A percentile compares a stretch with the other conserved stretches of the same genome.
Conservation (phyloP, 2,797 vertebrate genomes). For the Acestrorhynchus altus region DNA sequence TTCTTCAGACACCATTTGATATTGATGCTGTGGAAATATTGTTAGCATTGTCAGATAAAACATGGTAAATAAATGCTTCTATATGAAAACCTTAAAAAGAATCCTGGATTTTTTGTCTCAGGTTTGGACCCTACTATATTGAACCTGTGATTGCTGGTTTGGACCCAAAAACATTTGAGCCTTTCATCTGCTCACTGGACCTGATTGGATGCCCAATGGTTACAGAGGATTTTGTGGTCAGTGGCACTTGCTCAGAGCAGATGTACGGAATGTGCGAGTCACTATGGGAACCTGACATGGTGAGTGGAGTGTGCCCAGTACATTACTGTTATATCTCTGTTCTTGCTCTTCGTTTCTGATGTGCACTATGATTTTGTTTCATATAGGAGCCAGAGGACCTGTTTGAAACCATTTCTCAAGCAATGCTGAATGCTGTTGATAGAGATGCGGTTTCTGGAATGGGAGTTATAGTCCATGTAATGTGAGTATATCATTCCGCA, state of each 20-base stretch:
- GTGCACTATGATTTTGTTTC: background rate
- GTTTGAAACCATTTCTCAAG: constrained; percentile 97
- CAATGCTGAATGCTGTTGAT: constrained; percentile 96
- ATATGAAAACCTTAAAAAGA: background rate
- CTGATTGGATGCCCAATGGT: constrained; percentile 98
- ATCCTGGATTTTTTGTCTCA: constrained; percentile 53
- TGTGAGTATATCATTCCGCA: constrained; percentile 82
- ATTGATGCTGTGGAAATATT: background rate
- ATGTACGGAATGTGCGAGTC: constrained; percentile 99
- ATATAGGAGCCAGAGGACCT: constrained; percentile 91
- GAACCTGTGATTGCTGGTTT: constrained; percentile 96
- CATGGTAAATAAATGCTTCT: background rate
- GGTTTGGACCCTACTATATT: constrained; percentile 96
- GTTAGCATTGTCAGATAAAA: background rate
- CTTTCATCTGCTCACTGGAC: constrained; percentile 96
- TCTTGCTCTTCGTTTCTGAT: background rate
- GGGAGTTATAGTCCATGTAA: constrained; percentile 92
- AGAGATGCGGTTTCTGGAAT: constrained; percentile 96
- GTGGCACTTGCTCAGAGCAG: constrained; percentile 95
- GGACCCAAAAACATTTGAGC: constrained; percentile 88
- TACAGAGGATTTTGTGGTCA: constrained; percentile 98
- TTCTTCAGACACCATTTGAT: background rate
- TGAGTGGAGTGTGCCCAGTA: constrained; percentile 72
- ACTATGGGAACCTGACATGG: constrained; percentile 96
- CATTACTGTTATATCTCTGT: background rate